phyloP scores from a whole-genome alignment of 2,888 invertebrate genomes.

The Pammene aurita region DNA sequence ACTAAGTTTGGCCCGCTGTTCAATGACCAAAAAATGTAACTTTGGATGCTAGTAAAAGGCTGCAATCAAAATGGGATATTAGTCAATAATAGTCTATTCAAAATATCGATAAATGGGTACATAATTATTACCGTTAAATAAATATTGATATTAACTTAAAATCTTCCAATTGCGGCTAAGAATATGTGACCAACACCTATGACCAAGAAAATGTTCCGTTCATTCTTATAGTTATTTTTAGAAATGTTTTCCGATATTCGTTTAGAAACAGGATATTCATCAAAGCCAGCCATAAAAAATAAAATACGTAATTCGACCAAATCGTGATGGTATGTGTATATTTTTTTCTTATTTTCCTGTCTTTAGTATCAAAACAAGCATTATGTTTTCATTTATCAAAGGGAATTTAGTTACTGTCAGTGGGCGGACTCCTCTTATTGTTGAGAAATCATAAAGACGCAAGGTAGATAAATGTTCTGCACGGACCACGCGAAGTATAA shows the following conservation, averaged over 20 bases:
- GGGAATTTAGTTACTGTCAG: constrained; percentile 27
- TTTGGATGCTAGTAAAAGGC: constrained; percentile 60
- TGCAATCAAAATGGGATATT: constrained; percentile 59
- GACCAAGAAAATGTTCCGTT: no score
- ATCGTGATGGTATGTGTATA: no score
- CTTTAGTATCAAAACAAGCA: constrained; percentile 3
- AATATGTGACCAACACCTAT: no score
- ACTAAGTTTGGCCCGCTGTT: constrained; percentile 72
- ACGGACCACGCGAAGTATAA: constrained; percentile 39
- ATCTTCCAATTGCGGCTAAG: no score
- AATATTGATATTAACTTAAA: no score
- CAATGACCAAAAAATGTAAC: constrained; percentile 74
- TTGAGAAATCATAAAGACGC: constrained; percentile 30
- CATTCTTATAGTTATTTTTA: no score
- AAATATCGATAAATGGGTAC: background rate
- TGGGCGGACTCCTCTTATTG: constrained; percentile 34
- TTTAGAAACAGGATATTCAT: no score
- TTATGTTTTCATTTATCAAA: constrained; percentile 31
- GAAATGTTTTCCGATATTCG: no score
- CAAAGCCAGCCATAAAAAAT: no score
- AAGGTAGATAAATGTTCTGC: constrained; percentile 35
- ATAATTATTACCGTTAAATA: background rate
- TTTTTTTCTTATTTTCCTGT: background rate
- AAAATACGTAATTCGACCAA: no score
- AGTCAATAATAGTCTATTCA: background rate